Evolutionary conservation across 2,113 vertebrate species (phyloP).

Genomic region (Rhinogobius similis): DNA sequence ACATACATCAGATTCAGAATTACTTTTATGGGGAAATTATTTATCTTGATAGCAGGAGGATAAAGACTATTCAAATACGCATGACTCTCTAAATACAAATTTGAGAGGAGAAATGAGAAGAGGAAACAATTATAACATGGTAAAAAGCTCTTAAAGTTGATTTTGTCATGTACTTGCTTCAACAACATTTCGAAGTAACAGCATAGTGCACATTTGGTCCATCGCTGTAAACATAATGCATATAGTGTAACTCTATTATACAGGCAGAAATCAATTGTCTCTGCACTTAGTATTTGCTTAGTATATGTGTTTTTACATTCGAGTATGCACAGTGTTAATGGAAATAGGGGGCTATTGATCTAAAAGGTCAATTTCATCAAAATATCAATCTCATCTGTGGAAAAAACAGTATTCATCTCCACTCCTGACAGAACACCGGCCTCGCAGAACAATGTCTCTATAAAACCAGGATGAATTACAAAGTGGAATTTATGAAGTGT

Average conservation of each 20-base stretch:
- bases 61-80: too few species aligned
- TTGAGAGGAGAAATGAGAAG: too few species aligned
- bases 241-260: neutral
- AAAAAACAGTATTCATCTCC: conserved; percentile 15
- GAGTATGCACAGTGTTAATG: conserved; percentile 7
- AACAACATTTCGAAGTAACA: neutral
- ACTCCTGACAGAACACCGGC: conserved; percentile 4
- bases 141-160: too few species aligned
- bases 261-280: neutral
- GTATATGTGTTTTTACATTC: neutral
- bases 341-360: conserved; percentile 22
- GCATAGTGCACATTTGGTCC: neutral
- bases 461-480: neutral
- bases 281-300: neutral
- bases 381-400: conserved; percentile 22
- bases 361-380: conserved; percentile 36
- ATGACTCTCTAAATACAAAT: too few species aligned
- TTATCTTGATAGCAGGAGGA: too few species aligned
- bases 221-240: neutral
- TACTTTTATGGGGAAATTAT: too few species aligned
- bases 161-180: neutral
- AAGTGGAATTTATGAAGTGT: conserved; percentile 2
- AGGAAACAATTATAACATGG: too few species aligned
- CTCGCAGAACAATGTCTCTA: neutral
- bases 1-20: too few species aligned